phyloP scores from a whole-genome alignment of 2,113 vertebrate genomes.

The Pholis gunnellus region DNA sequence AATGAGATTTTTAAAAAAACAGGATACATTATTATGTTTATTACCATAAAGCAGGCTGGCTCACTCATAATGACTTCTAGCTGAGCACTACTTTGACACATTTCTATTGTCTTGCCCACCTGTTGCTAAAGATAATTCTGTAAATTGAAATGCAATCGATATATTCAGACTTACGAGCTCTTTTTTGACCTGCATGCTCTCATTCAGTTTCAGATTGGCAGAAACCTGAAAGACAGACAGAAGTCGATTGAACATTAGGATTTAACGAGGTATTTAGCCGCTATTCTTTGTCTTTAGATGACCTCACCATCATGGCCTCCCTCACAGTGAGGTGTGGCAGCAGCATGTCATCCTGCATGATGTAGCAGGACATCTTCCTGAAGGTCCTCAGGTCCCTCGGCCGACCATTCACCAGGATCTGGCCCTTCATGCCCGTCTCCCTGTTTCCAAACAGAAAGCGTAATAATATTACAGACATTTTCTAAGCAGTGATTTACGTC shows the following conservation, averaged over 20 bases:
- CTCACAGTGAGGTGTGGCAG: slow-evolving; percentile 92
- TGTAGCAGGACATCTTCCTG: slow-evolving; percentile 99
- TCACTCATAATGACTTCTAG: not conserved
- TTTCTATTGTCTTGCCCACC: not conserved
- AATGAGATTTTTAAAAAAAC: not conserved
- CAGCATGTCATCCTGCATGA: slow-evolving; percentile 99
- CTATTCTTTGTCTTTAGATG: not conserved
- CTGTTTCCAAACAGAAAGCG: slow-evolving; percentile 75
- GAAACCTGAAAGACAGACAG: slow-evolving; percentile 87
- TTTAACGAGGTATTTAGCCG: not conserved
- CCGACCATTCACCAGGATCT: slow-evolving; percentile 93
- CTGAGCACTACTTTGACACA: not conserved
- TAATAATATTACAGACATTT: not conserved
- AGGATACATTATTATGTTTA: not conserved
- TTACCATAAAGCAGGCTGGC: not conserved
- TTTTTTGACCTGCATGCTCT: slow-evolving; percentile 96
- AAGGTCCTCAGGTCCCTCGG: slow-evolving; percentile 94
- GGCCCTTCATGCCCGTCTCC: slow-evolving; percentile 97
- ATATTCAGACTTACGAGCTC: slow-evolving; percentile 89
- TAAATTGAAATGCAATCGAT: not conserved
- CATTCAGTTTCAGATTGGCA: slow-evolving; percentile 95
- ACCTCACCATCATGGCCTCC: slow-evolving; percentile 98
- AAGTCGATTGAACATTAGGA: not conserved
- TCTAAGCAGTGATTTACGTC: not conserved
- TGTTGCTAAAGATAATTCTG: not conserved